Percentiles rank a stretch among this genome's conserved stretches.
Conservation (phyloP, 2,888 invertebrate genomes). For the Hyalella azteca region DNA sequence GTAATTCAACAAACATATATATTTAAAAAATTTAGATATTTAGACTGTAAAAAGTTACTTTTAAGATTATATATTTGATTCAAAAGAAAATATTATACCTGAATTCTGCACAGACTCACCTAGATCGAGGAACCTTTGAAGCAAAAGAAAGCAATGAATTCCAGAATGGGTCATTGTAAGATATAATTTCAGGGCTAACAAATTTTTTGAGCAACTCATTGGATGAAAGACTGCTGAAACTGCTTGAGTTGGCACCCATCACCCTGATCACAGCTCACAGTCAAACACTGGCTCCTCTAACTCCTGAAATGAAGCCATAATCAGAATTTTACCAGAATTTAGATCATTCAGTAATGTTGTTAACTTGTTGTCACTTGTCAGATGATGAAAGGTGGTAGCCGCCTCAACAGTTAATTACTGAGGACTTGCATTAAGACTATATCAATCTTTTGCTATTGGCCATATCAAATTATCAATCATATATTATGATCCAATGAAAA, state of each 20-base stretch:
- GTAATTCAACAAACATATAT: not conserved
- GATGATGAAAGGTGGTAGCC: too few species aligned
- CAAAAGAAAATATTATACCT: not conserved
- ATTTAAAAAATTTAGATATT: not conserved
- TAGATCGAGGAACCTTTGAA: conserved; percentile 78
- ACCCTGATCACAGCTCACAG: too few species aligned
- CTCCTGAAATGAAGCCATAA: too few species aligned
- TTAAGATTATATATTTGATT: not conserved
- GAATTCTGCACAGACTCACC: conserved; percentile 66
- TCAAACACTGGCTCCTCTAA: too few species aligned
- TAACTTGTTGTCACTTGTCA: too few species aligned
- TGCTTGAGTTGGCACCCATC: conserved; percentile 84
- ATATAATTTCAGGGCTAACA: conserved; percentile 79
- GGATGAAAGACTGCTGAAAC: conserved; percentile 75
- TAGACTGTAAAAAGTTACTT: not conserved
- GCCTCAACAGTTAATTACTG: too few species aligned
- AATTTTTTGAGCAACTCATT: conserved; percentile 83
- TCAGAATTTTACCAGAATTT: too few species aligned
- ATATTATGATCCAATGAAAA: too few species aligned
- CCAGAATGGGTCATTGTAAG: conserved; percentile 91
- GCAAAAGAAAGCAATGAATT: conserved; percentile 90
- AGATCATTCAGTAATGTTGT: too few species aligned
- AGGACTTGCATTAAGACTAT: too few species aligned
- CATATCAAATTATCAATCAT: too few species aligned
- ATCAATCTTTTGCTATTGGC: too few species aligned